Conservation (phyloP, 1,140 invertebrate genomes). For the Atopsyche davidsoni region DNA sequence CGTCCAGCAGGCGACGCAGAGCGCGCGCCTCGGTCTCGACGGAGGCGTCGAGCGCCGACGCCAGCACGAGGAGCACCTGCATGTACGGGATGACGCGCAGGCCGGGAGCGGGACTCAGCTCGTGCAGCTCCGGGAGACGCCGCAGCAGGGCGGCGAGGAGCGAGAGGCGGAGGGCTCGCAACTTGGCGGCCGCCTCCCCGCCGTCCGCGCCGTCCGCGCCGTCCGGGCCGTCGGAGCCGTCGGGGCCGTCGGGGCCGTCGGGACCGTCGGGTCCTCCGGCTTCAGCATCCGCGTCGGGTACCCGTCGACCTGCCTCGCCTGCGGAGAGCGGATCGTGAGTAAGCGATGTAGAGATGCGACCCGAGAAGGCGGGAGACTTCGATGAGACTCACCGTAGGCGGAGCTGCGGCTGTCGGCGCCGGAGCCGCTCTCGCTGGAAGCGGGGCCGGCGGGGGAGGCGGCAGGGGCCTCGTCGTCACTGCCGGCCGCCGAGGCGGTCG, state of each 20-base stretch:
- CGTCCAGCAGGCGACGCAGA: constrained; percentile 67
- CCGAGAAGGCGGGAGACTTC: no score
- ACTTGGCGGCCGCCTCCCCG: constrained; percentile 42
- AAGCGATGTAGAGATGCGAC: no score
- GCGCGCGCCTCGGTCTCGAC: constrained; percentile 73
- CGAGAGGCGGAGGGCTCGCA: constrained; percentile 62
- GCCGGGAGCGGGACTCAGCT: constrained; percentile 57
- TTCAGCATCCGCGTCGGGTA: not conserved
- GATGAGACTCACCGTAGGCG: constrained; percentile 77
- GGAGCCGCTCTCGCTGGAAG: constrained; percentile 81
- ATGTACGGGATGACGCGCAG: constrained; percentile 84
- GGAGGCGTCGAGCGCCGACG: constrained; percentile 80
- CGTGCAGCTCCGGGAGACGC: constrained; percentile 58
- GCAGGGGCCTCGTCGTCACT: constrained; percentile 90
- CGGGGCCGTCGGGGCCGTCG: constrained; percentile 1
- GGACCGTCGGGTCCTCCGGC: constrained; percentile 1
- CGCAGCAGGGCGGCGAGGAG: constrained; percentile 59
- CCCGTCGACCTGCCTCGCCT: no score
- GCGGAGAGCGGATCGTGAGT: no score
- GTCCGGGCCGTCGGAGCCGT: constrained; percentile 15
- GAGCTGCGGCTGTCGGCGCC: constrained; percentile 85
- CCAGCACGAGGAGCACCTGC: constrained; percentile 86
- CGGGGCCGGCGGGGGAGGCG: constrained; percentile 64
- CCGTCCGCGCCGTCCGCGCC: constrained; percentile 38
- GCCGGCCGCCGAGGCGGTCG: constrained; percentile 39